phyloP scores from a whole-genome alignment of 2,797 vertebrate species.

The Limosa lapponica region DNA sequence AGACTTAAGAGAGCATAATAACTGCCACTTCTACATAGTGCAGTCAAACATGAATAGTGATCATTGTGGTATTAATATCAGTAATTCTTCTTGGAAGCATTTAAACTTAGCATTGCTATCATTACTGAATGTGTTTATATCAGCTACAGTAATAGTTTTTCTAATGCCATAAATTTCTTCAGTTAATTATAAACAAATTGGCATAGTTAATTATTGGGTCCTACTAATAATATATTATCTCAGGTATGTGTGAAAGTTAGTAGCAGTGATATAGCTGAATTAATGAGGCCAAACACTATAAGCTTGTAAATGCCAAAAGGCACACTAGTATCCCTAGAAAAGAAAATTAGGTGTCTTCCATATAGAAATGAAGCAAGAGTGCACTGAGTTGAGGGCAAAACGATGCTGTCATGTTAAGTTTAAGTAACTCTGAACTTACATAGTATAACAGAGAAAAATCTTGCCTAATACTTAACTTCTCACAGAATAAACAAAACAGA shows the following conservation, averaged over 20 bases:
- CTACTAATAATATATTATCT: constrained; percentile 27
- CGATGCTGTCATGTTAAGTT: not conserved
- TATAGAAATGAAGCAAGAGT: not conserved
- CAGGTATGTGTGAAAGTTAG: constrained; percentile 37
- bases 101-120: constrained; percentile 64
- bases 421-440: not conserved
- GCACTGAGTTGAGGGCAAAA: not conserved
- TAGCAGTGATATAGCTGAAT: constrained; percentile 1
- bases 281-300: not conserved
- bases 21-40: constrained; percentile 6
- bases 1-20: not conserved
- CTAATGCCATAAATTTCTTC: constrained; percentile 65
- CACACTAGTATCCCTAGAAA: not conserved
- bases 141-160: constrained; percentile 65
- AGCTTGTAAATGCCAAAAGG: not conserved
- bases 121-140: constrained; percentile 63
- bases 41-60: constrained; percentile 51
- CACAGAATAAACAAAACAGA: not conserved
- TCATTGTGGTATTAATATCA: constrained; percentile 36
- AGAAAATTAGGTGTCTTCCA: not conserved
- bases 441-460: not conserved
- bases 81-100: constrained; percentile 63
- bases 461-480: not conserved
- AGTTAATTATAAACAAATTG: constrained; percentile 75
- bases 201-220: constrained; percentile 64